Evolutionary conservation across 2,113 vertebrate species (phyloP).

Genomic region (Thymallus thymallus): DNA sequence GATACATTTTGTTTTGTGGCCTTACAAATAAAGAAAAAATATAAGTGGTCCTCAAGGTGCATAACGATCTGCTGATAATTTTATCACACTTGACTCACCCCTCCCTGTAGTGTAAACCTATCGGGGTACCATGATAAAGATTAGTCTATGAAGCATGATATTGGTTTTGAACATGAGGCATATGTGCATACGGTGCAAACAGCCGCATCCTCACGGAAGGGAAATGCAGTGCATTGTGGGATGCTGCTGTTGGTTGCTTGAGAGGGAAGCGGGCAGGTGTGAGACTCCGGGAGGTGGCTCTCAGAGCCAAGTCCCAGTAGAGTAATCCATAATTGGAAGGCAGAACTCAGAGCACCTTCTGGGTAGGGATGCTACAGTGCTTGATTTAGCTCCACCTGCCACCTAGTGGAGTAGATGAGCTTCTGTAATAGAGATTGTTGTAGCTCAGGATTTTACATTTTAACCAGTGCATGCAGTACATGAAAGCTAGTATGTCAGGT

Average conservation of each 20-base stretch:
- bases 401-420: constrained; percentile 65
- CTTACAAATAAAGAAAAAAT: background rate
- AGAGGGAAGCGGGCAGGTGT: constrained; percentile 64
- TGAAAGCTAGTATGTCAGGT: background rate
- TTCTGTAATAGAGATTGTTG: background rate
- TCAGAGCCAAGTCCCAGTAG: constrained; percentile 55
- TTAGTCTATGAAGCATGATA: constrained; percentile 34
- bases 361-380: background rate
- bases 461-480: constrained; percentile 7
- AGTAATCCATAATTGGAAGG: constrained; percentile 63
- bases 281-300: constrained; percentile 37
- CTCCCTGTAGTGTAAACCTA: background rate
- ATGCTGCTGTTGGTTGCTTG: constrained; percentile 42
- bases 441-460: background rate
- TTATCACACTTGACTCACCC: background rate
- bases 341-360: constrained; percentile 47
- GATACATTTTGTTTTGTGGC: background rate
- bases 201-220: constrained; percentile 36
- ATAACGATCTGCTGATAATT: background rate
- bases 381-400: constrained; percentile 62
- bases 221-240: constrained; percentile 59
- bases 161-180: constrained; percentile 48
- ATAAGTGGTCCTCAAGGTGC: background rate
- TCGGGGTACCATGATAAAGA: constrained; percentile 34
- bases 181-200: constrained; percentile 43